Evolutionary conservation across 2,888 invertebrate genomes (phyloP), one percentile per base, ranked within the genome.

Genomic region (Volucella bombylans): DNA sequence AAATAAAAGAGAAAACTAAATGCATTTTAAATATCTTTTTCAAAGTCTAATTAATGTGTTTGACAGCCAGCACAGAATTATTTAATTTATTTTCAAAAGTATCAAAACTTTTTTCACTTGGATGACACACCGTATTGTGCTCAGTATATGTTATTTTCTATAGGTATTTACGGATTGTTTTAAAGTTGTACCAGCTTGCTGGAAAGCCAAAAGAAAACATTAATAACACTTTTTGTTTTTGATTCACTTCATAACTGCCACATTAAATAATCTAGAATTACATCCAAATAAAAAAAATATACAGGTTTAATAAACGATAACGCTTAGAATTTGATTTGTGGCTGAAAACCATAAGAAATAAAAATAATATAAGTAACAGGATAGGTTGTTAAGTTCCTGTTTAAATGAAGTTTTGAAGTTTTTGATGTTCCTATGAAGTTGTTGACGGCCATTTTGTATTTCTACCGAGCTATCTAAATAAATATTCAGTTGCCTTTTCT

Each of bases 401-500:
- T 55, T 61, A 55, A 73, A 43, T 47, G 50, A 69, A 71, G 41
- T 61, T 62, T 55, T 69, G 59, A 55, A 61, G 41, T 52, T 72
- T 52, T 74, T 74, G 41, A 49, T 47, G 73, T 73, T 82, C 67
- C 57, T 41, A 45, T 78, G 62, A 45, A 64, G 67, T 72, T 72
- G 41, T 73, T 82, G 61, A 79, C 72, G 68, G 47, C 73, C 67
- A 82, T 77, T 69, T 47, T 68, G 52, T 64, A 12, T 82, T 65
- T 57, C 41, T 73, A 78, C 81, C 81, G 88, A 92, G 91, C 94
- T 96, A 96, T 94, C 95, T 96, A 92, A 97, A 95, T 88, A 97
- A 93, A 90, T 95, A 95, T 92, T 98, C 98, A 67, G 97, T 97
- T 87, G 99, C 98, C 90, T 96, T 94, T 92, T 97, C 97, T 89